phyloP scores from a whole-genome alignment of 2,888 invertebrate genomes.

The Orthonychiurus folsomi region DNA sequence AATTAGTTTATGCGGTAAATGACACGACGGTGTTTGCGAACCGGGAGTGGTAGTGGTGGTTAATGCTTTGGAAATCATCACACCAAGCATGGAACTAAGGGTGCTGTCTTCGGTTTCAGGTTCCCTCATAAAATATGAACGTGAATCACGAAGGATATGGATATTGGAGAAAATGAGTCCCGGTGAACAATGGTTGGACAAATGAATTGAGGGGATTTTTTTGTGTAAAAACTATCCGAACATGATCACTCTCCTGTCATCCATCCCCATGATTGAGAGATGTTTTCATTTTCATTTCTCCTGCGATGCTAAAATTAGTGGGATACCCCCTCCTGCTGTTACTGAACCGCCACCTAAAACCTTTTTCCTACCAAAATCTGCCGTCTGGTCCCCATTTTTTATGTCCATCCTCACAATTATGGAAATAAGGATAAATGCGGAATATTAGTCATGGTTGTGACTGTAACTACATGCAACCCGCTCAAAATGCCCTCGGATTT shows the following conservation, averaged over 20 bases:
- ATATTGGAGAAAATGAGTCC: no score
- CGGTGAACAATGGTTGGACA: not conserved
- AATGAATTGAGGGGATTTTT: not conserved
- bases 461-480: not conserved
- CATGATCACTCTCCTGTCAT: slow-evolving; percentile 1
- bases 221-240: not conserved
- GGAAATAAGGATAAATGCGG: not conserved
- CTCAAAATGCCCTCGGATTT: no score
- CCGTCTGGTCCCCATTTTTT: not conserved
- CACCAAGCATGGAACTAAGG: no score
- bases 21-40: no score
- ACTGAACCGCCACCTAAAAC: not conserved
- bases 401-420: not conserved
- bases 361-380: not conserved
- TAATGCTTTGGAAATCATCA: no score
- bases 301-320: not conserved
- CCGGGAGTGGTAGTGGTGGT: no score
- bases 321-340: not conserved
- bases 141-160: no score
- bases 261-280: not conserved
- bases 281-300: not conserved
- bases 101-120: no score
- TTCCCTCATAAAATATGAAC: no score
- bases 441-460: not conserved
- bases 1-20: no score